A percentile compares a stretch with the other conserved stretches of the same genome.
These are phyloP conservation scores for Nesospiza acunhae DNA, from an alignment of 2,113 vertebrate genomes.

Conservation along the genomic window DNA sequence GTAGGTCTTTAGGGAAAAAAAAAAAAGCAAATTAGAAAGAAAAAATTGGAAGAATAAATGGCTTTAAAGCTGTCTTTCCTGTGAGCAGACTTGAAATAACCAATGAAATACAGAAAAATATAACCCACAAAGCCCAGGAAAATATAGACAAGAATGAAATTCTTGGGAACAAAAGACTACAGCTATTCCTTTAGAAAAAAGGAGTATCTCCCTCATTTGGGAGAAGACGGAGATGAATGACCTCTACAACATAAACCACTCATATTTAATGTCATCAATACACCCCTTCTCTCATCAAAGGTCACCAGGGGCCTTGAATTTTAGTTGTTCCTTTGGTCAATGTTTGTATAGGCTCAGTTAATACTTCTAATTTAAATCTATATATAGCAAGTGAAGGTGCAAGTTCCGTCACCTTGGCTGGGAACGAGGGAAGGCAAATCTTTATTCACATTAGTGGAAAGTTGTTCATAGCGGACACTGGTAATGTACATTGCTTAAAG, in stretches of 20 bases:
- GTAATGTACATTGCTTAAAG: not conserved
- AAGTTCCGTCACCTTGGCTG: not conserved
- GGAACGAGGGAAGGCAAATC: accelerated
- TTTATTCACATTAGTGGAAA: not conserved
- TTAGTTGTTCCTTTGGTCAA: not conserved
- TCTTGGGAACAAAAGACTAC: not conserved
- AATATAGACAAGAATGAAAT: not conserved
- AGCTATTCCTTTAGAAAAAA: not conserved
- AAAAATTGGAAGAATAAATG: not conserved
- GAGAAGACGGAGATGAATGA: not conserved
- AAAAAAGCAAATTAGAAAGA: not conserved
- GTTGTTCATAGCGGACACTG: accelerated
- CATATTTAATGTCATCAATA: not conserved
- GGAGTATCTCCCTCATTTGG: not conserved
- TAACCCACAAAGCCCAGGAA: not conserved
- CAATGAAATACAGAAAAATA: not conserved
- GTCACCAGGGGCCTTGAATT: not conserved
- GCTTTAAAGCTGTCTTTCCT: not conserved
- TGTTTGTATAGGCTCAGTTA: not conserved
- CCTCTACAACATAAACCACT: not conserved
- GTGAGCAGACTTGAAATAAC: not conserved
- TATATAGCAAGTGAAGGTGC: not conserved
- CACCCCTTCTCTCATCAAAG: not conserved
- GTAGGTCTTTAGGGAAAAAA: not conserved
- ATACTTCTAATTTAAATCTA: not conserved